Conservation (phyloP, 2,888 invertebrate species). For the Zootermopsis nevadensis region DNA sequence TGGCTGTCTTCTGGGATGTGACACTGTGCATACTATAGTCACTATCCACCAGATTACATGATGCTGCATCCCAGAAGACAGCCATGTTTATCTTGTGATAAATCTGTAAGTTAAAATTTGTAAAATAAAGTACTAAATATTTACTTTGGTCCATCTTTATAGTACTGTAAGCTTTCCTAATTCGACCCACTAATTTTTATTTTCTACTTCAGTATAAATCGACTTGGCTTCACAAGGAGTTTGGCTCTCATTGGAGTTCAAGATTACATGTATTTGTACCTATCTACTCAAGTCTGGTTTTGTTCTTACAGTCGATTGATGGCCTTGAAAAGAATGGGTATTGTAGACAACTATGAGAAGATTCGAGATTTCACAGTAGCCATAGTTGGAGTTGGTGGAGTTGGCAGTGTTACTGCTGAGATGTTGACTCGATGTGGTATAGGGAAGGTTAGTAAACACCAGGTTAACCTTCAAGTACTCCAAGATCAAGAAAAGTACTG, state of each 20-base stretch:
- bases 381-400: slow-evolving; percentile 97
- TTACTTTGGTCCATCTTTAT: background rate
- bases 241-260: background rate
- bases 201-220: background rate
- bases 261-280: background rate
- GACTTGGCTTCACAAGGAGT: background rate
- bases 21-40: no score
- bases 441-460: slow-evolving; percentile 77
- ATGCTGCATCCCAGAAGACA: no score
- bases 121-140: background rate
- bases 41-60: no score
- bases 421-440: slow-evolving; percentile 99
- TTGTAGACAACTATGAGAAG: slow-evolving; percentile 96
- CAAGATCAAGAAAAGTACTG: no score
- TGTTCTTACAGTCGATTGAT: slow-evolving; percentile 84
- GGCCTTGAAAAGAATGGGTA: slow-evolving; percentile 99
- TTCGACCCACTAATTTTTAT: background rate
- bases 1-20: no score
- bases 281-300: background rate
- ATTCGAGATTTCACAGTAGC: slow-evolving; percentile 90
- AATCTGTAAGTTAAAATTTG: background rate
- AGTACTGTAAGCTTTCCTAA: background rate
- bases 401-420: slow-evolving; percentile 99
- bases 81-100: no score
- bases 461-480: no score